Evolutionary conservation across 2,888 invertebrate species (phyloP), one percentile per base, ranked within the genome.

Genomic region (Rhogogaster chlorosoma): DNA sequence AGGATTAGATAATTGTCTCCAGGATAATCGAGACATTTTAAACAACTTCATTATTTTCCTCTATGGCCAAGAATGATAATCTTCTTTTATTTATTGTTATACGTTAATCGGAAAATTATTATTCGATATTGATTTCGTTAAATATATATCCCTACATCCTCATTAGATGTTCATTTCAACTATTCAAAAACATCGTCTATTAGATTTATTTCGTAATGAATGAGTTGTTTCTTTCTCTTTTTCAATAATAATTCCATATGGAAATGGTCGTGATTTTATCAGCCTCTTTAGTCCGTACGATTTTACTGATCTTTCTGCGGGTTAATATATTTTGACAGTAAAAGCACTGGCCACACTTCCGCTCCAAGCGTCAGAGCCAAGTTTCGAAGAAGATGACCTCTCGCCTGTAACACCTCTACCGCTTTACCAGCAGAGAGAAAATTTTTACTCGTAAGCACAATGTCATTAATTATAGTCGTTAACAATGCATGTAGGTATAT

Each of bases 351-450:
- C 97, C 90, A 96, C 96, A 90, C 94, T 96, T 92, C 96, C 96
- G 85, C 93, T 95, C 86, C 94, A 95, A 89, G 91, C 92, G 67
- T 93, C 94, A 86, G 93, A 94, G 86, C 92, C 94, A 86, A 94
- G 94, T 89, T 94, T 95, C 87, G 96, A 97, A 85, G 96, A 96
- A 89, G 97, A 97, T 84, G 96, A 97, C 91, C 94, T 95, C 36
- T 97, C 97, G 80, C 97, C 98, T 61, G 96, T 96, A 89, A 96
- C 96, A 84, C 96, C 97, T 92, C 95, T 98, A 92, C 98, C 98
- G 84, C 95, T 98, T 87, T 97, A 97, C 92, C 98, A 98, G 93
- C 97, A 98, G 94, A 95, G 98, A 92, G 97, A 98, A 92, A 98
- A 98, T 93, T 97, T 96, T 94, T 97, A 96, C 93, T 92, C 94